Conservation (phyloP, 2,888 invertebrate genomes). For the Synergus laeviventris region DNA sequence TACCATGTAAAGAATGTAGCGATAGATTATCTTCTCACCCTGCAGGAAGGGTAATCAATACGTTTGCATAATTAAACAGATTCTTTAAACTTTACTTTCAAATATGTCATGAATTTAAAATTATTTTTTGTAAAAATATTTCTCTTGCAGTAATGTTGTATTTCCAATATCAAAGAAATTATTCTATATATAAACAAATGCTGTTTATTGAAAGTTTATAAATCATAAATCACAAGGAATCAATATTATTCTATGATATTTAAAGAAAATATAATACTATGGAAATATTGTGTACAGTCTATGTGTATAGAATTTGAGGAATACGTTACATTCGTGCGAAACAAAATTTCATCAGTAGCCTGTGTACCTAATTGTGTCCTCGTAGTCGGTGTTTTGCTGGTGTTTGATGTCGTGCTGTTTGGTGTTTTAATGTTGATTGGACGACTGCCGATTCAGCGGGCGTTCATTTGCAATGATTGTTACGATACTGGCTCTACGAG, state of each 20-base stretch:
- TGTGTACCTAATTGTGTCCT: constrained; percentile 51
- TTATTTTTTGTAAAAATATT: no score
- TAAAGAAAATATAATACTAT: no score
- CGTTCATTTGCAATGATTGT: constrained; percentile 72
- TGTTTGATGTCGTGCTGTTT: constrained; percentile 68
- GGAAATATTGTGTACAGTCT: constrained; percentile 17
- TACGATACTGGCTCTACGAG: constrained; percentile 52
- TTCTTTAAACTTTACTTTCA: background rate
- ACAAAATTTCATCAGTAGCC: constrained; percentile 49
- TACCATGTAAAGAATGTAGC: constrained; percentile 33
- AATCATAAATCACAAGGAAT: no score
- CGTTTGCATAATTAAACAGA: background rate
- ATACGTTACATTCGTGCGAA: constrained; percentile 43
- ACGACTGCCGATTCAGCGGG: constrained; percentile 73
- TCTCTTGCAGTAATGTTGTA: no score
- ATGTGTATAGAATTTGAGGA: background rate
- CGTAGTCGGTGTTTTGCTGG: constrained; percentile 63
- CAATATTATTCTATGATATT: no score
- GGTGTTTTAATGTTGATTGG: constrained; percentile 75
- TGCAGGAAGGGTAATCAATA: constrained; percentile 15
- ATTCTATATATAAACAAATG: no score
- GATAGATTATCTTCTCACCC: constrained; percentile 17
- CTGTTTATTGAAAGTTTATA: no score
- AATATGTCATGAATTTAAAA: background rate
- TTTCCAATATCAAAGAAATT: no score